Conservation (phyloP, 2,888 invertebrate species). For the Ptychoptera albimana region DNA sequence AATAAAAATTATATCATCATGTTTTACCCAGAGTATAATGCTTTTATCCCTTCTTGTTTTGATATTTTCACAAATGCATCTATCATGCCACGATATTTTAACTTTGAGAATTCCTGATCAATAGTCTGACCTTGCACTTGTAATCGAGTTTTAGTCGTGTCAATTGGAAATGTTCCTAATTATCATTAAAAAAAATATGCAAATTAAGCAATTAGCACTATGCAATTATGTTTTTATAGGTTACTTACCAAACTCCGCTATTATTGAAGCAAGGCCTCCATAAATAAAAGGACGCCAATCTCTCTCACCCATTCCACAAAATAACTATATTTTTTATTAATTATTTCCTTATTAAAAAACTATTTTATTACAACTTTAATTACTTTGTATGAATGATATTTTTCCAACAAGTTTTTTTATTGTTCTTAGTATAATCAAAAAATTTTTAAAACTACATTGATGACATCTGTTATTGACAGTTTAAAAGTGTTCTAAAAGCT, state of each 20-base stretch:
- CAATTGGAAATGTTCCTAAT: slow-evolving; percentile 88
- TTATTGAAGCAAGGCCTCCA: slow-evolving; percentile 84
- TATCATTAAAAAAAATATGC: slow-evolving; percentile 9
- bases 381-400: too few relatives aligned
- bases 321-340: background rate
- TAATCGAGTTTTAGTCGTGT: slow-evolving; percentile 84
- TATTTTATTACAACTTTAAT: too few relatives aligned
- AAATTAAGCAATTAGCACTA: background rate
- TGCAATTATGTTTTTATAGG: background rate
- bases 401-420: too few relatives aligned
- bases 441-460: too few relatives aligned
- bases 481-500: too few relatives aligned
- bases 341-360: too few relatives aligned
- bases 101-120: slow-evolving; percentile 52
- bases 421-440: too few relatives aligned
- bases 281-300: slow-evolving; percentile 91
- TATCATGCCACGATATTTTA: slow-evolving; percentile 79
- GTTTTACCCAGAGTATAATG: slow-evolving; percentile 70
- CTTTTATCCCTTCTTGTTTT: slow-evolving; percentile 69
- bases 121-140: slow-evolving; percentile 87
- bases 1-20: background rate
- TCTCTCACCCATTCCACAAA: slow-evolving; percentile 50
- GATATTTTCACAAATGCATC: slow-evolving; percentile 80
- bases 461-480: too few relatives aligned
- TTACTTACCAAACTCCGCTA: slow-evolving; percentile 78